Percentiles rank a stretch among this genome's conserved stretches.
Conservation (phyloP, 2,797 vertebrate species). For the Hyperoplus lanceolatus region DNA sequence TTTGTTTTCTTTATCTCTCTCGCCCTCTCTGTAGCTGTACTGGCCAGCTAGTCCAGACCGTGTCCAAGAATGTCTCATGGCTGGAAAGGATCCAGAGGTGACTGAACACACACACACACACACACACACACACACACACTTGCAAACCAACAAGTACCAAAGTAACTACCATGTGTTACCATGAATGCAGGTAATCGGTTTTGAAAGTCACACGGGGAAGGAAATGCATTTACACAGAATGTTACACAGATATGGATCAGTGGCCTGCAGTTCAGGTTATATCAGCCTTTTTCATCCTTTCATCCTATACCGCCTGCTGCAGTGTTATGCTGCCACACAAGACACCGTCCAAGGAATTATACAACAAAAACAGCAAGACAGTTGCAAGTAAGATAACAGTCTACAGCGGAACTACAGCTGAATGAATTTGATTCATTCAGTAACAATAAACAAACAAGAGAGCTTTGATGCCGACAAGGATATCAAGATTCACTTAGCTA, state of each 20-base stretch:
- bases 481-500: conserved; percentile 34
- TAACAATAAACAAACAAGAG: conserved; percentile 56
- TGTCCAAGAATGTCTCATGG: conserved; percentile 88
- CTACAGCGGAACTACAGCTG: conserved; percentile 39
- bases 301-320: background rate
- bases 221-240: conserved; percentile 10
- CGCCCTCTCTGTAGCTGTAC: conserved; percentile 76
- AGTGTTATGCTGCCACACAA: background rate
- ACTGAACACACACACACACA: conserved; percentile 41
- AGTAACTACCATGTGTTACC: conserved; percentile 3
- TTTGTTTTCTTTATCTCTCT: conserved; percentile 37
- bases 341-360: conserved; percentile 18
- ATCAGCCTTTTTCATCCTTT: conserved; percentile 20
- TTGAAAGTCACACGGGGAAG: background rate
- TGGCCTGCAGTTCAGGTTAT: conserved; percentile 18
- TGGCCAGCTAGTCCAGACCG: conserved; percentile 87
- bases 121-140: conserved; percentile 37
- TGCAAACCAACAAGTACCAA: conserved; percentile 20
- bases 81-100: conserved; percentile 88
- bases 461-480: conserved; percentile 4
- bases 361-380: conserved; percentile 34
- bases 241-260: conserved; percentile 32
- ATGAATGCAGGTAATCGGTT: conserved; percentile 5
- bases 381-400: conserved; percentile 43
- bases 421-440: conserved; percentile 48